These are phyloP conservation scores for Sycophila sp. DNA, from an alignment of 1,140 invertebrate species.

Conservation along the genomic window DNA sequence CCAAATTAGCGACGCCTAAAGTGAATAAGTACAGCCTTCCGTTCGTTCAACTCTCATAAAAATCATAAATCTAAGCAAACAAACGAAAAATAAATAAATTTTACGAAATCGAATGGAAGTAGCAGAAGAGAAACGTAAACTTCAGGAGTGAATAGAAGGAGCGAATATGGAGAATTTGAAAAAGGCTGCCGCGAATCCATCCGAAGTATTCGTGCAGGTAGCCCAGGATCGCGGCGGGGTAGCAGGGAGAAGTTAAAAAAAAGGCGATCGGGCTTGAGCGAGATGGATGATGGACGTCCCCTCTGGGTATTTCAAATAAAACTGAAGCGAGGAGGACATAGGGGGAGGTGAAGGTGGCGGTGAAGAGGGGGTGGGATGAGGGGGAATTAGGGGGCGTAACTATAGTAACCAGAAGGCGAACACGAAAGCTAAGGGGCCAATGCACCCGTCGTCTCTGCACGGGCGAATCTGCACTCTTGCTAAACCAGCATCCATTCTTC, in stretches of 20 bases:
- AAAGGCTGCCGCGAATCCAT: not conserved
- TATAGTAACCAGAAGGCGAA: conserved; percentile 60
- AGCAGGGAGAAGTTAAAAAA: conserved; percentile 2
- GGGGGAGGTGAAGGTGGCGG: conserved; percentile 40
- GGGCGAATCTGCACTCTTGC: conserved; percentile 60
- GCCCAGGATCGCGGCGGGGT: conserved; percentile 3
- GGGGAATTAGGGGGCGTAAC: conserved; percentile 56
- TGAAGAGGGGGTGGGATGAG: conserved; percentile 28
- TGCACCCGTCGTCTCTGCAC: conserved; percentile 58
- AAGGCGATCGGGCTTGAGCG: conserved; percentile 48
- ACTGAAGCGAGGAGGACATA: conserved; percentile 48
- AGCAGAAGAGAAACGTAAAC: too few relatives aligned
- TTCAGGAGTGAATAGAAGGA: too few relatives aligned
- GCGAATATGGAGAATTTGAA: not conserved
- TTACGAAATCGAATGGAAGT: too few relatives aligned
- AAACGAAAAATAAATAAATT: not conserved
- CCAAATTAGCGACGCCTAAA: too few relatives aligned
- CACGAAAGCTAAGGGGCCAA: conserved; percentile 58
- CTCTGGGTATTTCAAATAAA: conserved; percentile 57
- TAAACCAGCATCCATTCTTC: conserved; percentile 63
- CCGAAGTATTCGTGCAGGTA: conserved; percentile 47
- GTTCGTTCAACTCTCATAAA: too few relatives aligned
- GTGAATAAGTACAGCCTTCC: too few relatives aligned
- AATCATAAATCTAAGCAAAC: too few relatives aligned
- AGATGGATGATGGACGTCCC: conserved; percentile 56